A percentile compares a stretch with the other conserved stretches of the same genome.
These are phyloP conservation scores for Amorpha juglandis DNA, from an alignment of 2,888 invertebrate genomes.

Conservation along the genomic window DNA sequence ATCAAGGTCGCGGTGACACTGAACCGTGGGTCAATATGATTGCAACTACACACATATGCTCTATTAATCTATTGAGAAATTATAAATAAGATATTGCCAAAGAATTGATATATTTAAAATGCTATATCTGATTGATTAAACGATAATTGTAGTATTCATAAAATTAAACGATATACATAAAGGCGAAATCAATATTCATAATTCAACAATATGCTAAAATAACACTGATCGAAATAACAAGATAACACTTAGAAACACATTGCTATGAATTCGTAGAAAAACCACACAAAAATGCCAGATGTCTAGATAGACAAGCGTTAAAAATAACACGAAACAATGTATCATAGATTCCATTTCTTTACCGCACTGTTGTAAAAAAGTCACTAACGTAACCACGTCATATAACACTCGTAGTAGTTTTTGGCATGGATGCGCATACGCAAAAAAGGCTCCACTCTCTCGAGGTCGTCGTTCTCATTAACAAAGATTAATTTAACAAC, in stretches of 20 bases:
- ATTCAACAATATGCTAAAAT: not conserved
- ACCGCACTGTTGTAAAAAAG: not conserved
- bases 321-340: not conserved
- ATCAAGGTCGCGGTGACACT: conserved; percentile 18
- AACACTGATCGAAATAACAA: not conserved
- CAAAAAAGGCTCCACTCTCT: conserved; percentile 14
- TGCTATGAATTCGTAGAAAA: not conserved
- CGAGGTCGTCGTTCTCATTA: conserved; percentile 41
- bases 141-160: not conserved
- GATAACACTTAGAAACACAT: not conserved
- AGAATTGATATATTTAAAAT: not conserved
- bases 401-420: conserved; percentile 4
- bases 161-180: not conserved
- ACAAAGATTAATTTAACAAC: conserved; percentile 49
- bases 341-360: conserved; percentile 12
- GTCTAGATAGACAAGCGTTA: not conserved
- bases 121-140: conserved; percentile 22
- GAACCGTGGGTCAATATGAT: conserved; percentile 11
- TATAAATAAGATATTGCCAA: conserved; percentile 25
- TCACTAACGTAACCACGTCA: conserved; percentile 12
- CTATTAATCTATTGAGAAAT: conserved; percentile 18
- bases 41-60: conserved; percentile 8
- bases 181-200: not conserved
- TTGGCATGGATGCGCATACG: conserved; percentile 14
- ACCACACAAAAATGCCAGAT: not conserved